Conservation (phyloP, 2,113 vertebrate species). For the Microtus montanus region DNA sequence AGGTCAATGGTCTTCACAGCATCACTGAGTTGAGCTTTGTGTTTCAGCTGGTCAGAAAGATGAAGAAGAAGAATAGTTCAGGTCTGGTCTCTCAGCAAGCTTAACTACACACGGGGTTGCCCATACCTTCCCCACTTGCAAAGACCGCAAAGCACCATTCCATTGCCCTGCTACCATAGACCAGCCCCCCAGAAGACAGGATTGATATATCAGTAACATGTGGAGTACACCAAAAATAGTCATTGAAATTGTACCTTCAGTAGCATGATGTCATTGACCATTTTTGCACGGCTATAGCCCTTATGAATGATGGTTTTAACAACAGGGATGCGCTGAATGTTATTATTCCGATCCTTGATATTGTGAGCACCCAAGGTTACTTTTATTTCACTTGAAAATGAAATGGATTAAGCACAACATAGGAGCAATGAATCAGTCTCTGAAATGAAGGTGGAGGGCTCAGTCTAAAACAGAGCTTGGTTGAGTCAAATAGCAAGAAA, state of each 20-base stretch:
- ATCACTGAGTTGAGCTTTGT: not conserved
- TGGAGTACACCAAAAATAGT: not conserved
- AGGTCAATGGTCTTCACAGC: not conserved
- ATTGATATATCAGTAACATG: not conserved
- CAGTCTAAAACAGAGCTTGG: not conserved
- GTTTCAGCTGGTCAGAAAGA: not conserved
- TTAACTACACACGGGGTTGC: not conserved
- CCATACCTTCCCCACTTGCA: not conserved
- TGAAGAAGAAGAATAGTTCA: not conserved
- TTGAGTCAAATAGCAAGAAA: not conserved
- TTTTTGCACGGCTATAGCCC: not conserved
- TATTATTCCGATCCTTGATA: not conserved
- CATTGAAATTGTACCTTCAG: not conserved
- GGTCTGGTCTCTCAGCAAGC: not conserved
- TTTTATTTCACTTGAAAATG: not conserved
- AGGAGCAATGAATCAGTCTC: not conserved
- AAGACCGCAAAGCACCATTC: not conserved
- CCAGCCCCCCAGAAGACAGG: not conserved
- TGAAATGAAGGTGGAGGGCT: not conserved
- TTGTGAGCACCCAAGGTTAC: not conserved
- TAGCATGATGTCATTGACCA: not conserved
- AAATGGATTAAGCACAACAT: not conserved
- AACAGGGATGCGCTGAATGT: not conserved
- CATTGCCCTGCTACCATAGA: not conserved
- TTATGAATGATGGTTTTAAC: not conserved